Evolutionary conservation across 2,888 invertebrate species (phyloP), one percentile per base, ranked within the genome.

Genomic region (Microdon myrmicae): DNA sequence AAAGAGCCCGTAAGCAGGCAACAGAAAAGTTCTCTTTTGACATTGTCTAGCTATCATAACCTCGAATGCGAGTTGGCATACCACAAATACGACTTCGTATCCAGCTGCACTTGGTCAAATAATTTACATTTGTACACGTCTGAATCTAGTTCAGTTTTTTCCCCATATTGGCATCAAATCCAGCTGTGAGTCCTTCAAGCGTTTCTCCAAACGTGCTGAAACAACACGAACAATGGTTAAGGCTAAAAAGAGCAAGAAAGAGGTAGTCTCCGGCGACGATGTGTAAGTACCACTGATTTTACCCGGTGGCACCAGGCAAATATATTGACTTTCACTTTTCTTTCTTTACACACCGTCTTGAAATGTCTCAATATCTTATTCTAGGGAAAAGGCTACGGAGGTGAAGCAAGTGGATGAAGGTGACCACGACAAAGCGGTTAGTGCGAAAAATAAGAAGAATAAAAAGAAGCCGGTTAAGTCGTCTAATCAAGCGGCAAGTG

Each of bases 171-270:
- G 38, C 19, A 56, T 39, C 39, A 31, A 47, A 41, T 54, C 26
- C 44, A 59, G 58, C 59, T 66, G 66, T 66, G 66, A 66, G 48
- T 59, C 48, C 54, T 48, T 29, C 26, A 39, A 44, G 41, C 25
- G 23, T 13, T 16, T 22, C 44, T 67, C 72, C 72, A 76, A 79
- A 75, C 77, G 79, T 78, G 79, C 74, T 78, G 75, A 74, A 75
- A 71, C 75, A 74, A 71, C 75, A 72, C 67, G 73, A 75, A 75
- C 77, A 77, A 90, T 90, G 90, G 90, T 89, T 76, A 90, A 90
- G 83, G 84, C 88, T 78, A 90, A 90, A 85, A 90, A 90, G 81
- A 87, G 87, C 78, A 89, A 89, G 82, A 90, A 90, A 83, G 86
- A 85, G 80, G 85, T 83, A 77, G 84, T 85, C 76, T 87, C 86